phyloP scores from a whole-genome alignment of 2,113 vertebrate genomes.

The Corythoichthys intestinalis region DNA sequence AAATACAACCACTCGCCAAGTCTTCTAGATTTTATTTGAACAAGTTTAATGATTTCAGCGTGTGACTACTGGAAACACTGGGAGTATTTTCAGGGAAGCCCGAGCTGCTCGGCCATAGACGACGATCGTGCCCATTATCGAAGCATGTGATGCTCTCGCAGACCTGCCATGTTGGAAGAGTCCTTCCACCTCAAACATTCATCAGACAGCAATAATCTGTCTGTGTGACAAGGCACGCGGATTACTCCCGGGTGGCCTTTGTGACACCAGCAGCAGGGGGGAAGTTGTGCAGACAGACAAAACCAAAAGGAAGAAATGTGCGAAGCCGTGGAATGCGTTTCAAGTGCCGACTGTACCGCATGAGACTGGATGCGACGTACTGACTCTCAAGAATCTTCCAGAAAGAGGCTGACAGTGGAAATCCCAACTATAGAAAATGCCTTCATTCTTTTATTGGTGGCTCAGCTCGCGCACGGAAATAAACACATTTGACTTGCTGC shows the following conservation, averaged over 20 bases:
- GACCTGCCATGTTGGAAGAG: neutral
- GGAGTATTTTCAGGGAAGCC: conserved; percentile 42
- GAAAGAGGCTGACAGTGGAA: conserved; percentile 42
- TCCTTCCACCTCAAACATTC: conserved; percentile 14
- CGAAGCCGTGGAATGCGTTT: conserved; percentile 62
- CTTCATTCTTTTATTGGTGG: neutral
- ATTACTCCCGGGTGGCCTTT: conserved; percentile 32
- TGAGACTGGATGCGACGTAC: conserved; percentile 44
- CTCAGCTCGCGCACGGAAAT: conserved; percentile 22
- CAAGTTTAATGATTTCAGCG: conserved; percentile 73
- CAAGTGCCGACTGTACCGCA: conserved; percentile 61
- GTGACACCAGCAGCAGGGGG: conserved; percentile 39
- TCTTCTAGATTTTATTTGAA: conserved; percentile 65
- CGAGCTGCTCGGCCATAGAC: conserved; percentile 24
- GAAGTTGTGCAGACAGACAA: conserved; percentile 59
- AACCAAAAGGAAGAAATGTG: conserved; percentile 60
- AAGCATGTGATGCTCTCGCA: conserved; percentile 16
- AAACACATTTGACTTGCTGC: conserved; percentile 24
- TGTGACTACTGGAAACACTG: conserved; percentile 72
- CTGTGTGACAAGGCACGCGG: conserved; percentile 24
- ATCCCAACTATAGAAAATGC: conserved; percentile 43
- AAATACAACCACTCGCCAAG: conserved; percentile 60
- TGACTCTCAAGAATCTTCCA: conserved; percentile 39
- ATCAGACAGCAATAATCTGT: conserved; percentile 13
- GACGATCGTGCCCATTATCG: conserved; percentile 5